A percentile compares a stretch with the other conserved stretches of the same genome.
Conservation (phyloP, 2,113 vertebrate genomes). For the Callopanchax toddi region DNA sequence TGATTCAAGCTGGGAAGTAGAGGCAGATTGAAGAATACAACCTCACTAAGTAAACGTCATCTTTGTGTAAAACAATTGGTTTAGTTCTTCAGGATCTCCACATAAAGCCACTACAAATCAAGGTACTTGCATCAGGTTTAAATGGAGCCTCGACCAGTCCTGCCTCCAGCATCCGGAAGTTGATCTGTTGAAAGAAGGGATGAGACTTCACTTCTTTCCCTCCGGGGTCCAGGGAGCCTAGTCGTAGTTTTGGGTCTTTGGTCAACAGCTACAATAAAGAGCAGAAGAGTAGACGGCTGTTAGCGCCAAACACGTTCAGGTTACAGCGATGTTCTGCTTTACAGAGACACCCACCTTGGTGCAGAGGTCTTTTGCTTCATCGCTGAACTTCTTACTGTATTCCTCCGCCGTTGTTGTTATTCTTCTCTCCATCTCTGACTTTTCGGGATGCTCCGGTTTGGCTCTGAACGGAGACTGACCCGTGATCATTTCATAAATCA, state of each 20-base stretch:
- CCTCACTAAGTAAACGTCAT: no score
- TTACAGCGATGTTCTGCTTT: no score
- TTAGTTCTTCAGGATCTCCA: no score
- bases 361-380: conserved; percentile 75
- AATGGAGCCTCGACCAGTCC: conserved; percentile 80
- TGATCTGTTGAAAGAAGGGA: conserved; percentile 82
- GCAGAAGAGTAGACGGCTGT: neutral
- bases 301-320: no score
- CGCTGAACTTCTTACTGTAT: conserved; percentile 75
- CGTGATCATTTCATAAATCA: conserved; percentile 87
- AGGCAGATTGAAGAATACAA: no score
- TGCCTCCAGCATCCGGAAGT: conserved; percentile 86
- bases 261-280: conserved; percentile 75
- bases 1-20: no score
- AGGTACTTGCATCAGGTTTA: conserved; percentile 82
- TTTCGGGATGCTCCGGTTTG: conserved; percentile 72
- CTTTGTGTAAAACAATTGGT: no score
- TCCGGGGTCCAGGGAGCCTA: conserved; percentile 72
- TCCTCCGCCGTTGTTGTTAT: conserved; percentile 67
- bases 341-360: conserved; percentile 65
- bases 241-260: conserved; percentile 78
- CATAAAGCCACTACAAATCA: no score
- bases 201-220: conserved; percentile 77
- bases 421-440: conserved; percentile 80
- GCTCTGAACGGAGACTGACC: conserved; percentile 78